These are phyloP conservation scores for Muricea muricata DNA, from an alignment of 92 coral and sea anemone genomes.

Conservation along the genomic window DNA sequence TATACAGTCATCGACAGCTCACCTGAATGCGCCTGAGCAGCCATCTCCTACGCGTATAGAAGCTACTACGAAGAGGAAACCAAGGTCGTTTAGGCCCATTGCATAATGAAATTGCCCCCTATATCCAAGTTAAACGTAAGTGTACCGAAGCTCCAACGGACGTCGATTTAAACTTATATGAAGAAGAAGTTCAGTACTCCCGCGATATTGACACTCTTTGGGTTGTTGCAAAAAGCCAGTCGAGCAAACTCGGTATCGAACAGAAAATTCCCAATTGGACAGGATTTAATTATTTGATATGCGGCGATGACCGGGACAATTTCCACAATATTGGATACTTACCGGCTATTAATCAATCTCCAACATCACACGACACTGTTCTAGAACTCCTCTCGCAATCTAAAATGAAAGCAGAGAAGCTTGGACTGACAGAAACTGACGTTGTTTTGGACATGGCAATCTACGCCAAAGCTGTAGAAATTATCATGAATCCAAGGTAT, in stretches of 20 bases:
- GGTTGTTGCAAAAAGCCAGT: background rate
- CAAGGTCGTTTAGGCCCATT: background rate
- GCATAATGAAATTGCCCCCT: background rate
- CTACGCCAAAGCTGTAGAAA: conserved; percentile 19
- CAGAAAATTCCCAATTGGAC: conserved; percentile 6
- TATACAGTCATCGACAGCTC: conserved; percentile 8
- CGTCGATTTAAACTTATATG: background rate
- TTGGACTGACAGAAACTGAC: conserved; percentile 32
- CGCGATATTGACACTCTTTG: conserved; percentile 20
- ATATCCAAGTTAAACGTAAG: background rate
- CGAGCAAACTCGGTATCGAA: background rate
- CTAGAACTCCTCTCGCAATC: conserved; percentile 19
- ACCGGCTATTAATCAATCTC: conserved; percentile 39
- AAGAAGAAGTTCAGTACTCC: background rate
- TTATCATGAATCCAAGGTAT: conserved; percentile 20
- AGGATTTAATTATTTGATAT: conserved; percentile 9
- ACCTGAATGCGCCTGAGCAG: background rate
- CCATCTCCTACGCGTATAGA: background rate
- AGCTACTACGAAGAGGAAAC: background rate
- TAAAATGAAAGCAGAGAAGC: conserved; percentile 32
- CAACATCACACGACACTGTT: conserved; percentile 11
- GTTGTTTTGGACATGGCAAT: conserved; percentile 31
- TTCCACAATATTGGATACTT: conserved; percentile 23
- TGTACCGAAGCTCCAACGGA: background rate
- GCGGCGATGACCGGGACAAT: background rate